Conservation (phyloP, 2,113 vertebrate species). For the Chascanopsetta lugubris region DNA sequence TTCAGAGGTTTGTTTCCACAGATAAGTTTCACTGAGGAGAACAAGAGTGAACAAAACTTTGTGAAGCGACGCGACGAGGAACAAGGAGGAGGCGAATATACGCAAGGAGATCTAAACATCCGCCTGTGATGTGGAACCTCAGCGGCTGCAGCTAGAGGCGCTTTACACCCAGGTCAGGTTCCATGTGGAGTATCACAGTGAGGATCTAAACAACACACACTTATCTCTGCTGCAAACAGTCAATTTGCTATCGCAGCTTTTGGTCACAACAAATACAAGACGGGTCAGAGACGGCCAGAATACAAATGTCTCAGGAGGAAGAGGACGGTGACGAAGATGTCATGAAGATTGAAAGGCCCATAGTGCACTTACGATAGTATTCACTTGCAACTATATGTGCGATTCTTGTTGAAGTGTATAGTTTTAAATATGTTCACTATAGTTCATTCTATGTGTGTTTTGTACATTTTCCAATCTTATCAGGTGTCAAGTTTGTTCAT, state of each 20-base stretch:
- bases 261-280: neutral
- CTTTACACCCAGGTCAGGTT: neutral
- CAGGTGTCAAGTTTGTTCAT: no score
- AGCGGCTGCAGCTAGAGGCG: no score
- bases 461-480: no score
- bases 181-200: neutral
- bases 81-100: neutral
- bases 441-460: no score
- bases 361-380: no score
- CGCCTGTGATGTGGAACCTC: no score
- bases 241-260: no score
- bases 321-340: neutral
- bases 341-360: no score
- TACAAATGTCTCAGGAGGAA: neutral
- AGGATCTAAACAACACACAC: neutral
- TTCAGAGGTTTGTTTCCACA: slow-evolving; percentile 27
- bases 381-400: no score
- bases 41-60: neutral
- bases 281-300: neutral
- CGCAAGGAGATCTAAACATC: neutral
- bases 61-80: neutral
- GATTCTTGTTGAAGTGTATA: no score
- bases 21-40: neutral
- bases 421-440: no score
- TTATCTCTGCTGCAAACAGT: neutral